Evolutionary conservation across 2,113 vertebrate species (phyloP).

Genomic region (Hassar affinis): DNA sequence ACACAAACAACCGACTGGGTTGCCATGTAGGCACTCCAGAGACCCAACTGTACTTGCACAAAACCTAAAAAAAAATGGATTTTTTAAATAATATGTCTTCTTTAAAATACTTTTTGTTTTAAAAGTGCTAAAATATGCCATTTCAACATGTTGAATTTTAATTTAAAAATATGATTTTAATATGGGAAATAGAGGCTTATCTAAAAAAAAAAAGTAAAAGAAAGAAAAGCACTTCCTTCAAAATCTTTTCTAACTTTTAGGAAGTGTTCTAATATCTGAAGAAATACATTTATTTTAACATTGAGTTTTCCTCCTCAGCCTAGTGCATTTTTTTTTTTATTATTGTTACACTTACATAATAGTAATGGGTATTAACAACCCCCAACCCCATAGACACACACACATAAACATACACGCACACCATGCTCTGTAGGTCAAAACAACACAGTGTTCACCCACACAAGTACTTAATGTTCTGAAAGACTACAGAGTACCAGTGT

Average conservation of each 20-base stretch:
- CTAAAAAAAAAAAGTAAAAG: neutral
- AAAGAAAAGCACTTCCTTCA: neutral
- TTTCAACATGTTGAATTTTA: neutral
- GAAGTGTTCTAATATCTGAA: neutral
- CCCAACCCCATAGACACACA: neutral
- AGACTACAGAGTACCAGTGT: neutral
- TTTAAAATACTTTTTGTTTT: neutral
- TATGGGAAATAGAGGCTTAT: neutral
- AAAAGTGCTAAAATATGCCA: neutral
- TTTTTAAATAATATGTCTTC: too few relatives aligned
- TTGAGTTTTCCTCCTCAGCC: neutral
- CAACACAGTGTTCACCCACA: neutral
- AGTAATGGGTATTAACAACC: neutral
- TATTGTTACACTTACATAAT: neutral
- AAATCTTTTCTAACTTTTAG: neutral
- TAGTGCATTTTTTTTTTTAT: neutral
- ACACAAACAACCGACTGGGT: too few relatives aligned
- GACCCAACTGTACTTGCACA: too few relatives aligned
- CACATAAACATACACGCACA: neutral
- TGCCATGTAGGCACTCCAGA: too few relatives aligned
- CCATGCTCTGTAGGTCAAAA: neutral
- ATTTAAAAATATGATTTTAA: neutral
- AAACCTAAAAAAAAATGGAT: too few relatives aligned
- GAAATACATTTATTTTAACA: neutral
- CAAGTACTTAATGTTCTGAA: conserved; percentile 8